phyloP scores from a whole-genome alignment of 2,113 vertebrate genomes.

The Trochalopteron elliotii region DNA sequence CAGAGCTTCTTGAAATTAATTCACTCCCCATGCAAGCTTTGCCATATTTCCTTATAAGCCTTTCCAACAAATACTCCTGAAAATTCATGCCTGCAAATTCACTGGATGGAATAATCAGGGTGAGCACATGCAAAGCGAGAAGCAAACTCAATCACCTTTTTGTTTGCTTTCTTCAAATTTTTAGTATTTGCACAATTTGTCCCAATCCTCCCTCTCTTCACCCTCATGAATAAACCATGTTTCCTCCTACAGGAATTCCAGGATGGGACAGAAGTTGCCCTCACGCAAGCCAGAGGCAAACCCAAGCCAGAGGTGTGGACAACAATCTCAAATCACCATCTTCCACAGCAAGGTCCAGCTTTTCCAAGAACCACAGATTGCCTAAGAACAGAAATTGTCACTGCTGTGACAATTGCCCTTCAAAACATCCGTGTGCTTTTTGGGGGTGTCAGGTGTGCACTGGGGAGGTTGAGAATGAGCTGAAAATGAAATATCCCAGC shows the following conservation, averaged over 20 bases:
- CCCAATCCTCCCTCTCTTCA: background rate
- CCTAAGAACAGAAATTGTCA: no score
- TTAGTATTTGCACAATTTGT: background rate
- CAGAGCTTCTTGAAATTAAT: background rate
- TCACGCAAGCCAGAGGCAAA: background rate
- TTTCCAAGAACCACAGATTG: background rate
- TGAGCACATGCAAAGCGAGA: background rate
- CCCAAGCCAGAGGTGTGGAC: background rate
- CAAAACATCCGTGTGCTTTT: fast-evolving
- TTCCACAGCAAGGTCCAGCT: background rate
- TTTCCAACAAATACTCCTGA: background rate
- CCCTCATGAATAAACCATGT: background rate
- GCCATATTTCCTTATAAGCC: background rate
- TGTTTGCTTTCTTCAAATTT: background rate
- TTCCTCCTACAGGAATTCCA: background rate
- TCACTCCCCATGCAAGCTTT: background rate
- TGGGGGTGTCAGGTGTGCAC: background rate
- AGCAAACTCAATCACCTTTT: background rate
- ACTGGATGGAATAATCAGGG: background rate
- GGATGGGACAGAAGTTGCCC: background rate
- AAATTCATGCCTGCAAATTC: background rate
- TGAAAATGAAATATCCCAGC: background rate
- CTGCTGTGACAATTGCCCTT: background rate
- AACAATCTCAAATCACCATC: background rate
- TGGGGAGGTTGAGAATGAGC: fast-evolving